These are phyloP conservation scores for Laterallus jamaicensis DNA, from an alignment of 2,113 vertebrate genomes.

Conservation along the genomic window DNA sequence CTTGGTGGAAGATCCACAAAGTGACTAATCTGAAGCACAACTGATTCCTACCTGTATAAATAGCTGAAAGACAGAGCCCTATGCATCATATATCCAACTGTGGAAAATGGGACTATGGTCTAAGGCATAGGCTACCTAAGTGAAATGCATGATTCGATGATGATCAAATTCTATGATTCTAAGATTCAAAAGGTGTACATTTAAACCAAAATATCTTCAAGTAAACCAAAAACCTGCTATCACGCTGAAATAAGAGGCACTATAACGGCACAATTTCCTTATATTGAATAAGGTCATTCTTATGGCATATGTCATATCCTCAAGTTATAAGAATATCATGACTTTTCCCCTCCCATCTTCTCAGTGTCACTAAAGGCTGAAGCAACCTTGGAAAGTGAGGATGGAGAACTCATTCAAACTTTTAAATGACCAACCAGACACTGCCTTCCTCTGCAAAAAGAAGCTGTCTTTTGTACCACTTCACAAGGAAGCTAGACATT, in stretches of 20 bases:
- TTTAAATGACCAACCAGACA: neutral
- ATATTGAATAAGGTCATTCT: neutral
- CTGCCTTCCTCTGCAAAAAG: neutral
- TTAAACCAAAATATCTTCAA: neutral
- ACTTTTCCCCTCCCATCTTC: neutral
- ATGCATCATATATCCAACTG: accelerated
- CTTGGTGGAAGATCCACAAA: neutral
- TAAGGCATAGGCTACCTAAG: neutral
- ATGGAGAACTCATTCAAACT: neutral
- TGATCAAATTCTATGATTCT: too few species aligned
- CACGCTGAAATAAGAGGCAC: neutral
- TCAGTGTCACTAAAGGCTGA: neutral
- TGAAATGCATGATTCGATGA: neutral
- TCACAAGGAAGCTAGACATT: neutral
- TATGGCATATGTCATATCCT: neutral
- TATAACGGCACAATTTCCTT: neutral
- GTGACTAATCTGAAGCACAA: neutral
- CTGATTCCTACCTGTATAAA: neutral
- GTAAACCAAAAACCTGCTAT: neutral
- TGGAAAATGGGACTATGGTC: neutral
- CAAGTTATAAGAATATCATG: neutral
- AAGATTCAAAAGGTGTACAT: neutral
- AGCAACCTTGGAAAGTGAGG: neutral
- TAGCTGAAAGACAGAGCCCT: neutral
- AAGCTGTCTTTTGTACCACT: neutral